Conservation (phyloP, 2,113 vertebrate genomes). For the Aplodontia rufa region DNA sequence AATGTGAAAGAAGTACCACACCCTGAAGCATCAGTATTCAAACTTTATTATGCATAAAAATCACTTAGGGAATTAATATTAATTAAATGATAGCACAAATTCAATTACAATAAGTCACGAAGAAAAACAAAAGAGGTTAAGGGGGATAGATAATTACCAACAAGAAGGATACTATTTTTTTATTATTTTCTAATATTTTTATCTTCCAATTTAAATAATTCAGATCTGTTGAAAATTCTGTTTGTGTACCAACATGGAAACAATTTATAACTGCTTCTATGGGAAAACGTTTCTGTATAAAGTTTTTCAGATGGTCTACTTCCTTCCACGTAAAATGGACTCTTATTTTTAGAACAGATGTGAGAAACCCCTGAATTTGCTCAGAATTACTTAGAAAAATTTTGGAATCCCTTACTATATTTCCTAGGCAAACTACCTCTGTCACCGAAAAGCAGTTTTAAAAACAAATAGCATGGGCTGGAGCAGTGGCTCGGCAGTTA, state of each 20-base stretch:
- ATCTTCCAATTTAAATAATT: slow-evolving; percentile 16
- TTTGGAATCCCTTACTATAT: neutral
- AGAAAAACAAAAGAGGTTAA: slow-evolving; percentile 32
- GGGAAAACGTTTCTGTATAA: neutral
- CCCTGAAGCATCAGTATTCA: neutral
- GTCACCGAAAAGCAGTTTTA: slow-evolving; percentile 21
- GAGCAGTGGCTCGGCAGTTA: no score
- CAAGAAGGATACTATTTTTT: slow-evolving; percentile 1
- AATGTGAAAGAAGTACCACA: neutral
- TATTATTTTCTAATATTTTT: slow-evolving; percentile 34
- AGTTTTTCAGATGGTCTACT: neutral
- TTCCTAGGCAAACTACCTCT: neutral
- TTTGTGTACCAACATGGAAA: neutral
- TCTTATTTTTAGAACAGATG: slow-evolving; percentile 40
- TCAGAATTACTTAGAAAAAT: neutral
- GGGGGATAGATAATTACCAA: neutral
- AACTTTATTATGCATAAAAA: slow-evolving; percentile 35
- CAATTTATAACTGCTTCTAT: neutral
- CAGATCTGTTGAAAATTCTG: neutral
- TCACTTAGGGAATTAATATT: neutral
- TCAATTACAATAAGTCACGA: neutral
- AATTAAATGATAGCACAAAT: neutral
- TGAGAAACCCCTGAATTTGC: neutral
- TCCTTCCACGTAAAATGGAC: neutral
- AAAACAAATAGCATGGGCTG: no score